phyloP scores from a whole-genome alignment of 1,140 invertebrate species.

The Aphelenchoides avenae region DNA sequence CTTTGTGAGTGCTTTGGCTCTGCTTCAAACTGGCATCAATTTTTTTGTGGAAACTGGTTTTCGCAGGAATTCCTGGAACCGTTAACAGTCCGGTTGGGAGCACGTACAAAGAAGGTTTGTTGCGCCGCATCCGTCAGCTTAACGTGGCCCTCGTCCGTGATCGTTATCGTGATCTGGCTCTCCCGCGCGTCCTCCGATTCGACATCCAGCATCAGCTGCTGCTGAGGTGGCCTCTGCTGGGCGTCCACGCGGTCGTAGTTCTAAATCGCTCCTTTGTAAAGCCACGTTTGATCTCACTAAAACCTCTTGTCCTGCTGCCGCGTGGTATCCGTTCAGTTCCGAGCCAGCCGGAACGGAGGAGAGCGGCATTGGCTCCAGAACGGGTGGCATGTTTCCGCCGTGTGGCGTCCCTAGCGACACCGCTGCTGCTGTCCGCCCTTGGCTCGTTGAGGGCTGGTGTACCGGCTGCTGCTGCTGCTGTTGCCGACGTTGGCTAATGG shows the following conservation, averaged over 20 bases:
- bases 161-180: conserved; percentile 2
- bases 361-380: too few species aligned
- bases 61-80: too few species aligned
- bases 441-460: not conserved
- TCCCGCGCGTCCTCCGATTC: not conserved
- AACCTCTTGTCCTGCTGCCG: too few species aligned
- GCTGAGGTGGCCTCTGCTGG: not conserved
- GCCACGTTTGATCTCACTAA: too few species aligned
- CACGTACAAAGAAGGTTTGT: conserved; percentile 4
- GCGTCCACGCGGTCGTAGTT: not conserved
- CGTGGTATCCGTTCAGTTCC: too few species aligned
- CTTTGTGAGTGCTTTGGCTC: too few species aligned
- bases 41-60: too few species aligned
- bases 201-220: not conserved
- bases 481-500: not conserved
- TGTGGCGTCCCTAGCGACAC: not conserved
- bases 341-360: too few species aligned
- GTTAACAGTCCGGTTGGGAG: too few species aligned
- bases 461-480: not conserved
- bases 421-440: not conserved
- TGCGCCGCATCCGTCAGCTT: conserved; percentile 1
- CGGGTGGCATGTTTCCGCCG: too few species aligned
- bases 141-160: conserved; percentile 1
- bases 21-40: too few species aligned
- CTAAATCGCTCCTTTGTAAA: too few species aligned